Conservation (phyloP, 2,888 invertebrate genomes). For the Drosophila conformis region DNA sequence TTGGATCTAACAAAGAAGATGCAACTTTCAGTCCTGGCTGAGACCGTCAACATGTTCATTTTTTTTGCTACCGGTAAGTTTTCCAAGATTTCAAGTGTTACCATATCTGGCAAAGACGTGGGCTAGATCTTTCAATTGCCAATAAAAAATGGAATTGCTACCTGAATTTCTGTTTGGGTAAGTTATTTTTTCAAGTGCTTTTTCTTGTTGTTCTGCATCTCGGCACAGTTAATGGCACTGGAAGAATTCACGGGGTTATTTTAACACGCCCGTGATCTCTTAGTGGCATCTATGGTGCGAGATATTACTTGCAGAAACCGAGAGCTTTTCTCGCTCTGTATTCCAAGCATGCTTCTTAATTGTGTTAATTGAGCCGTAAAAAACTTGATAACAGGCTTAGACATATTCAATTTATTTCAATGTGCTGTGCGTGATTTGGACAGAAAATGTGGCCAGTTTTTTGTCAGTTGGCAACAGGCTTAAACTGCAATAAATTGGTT, state of each 20-base stretch:
- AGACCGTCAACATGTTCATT: conserved; percentile 9
- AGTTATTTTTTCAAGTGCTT: conserved; percentile 25
- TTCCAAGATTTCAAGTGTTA: conserved; percentile 23
- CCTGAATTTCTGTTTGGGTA: conserved; percentile 9
- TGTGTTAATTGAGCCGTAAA: conserved; percentile 60
- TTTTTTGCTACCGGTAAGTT: conserved; percentile 20
- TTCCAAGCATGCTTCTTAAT: conserved; percentile 37
- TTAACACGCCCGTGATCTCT: conserved; percentile 85
- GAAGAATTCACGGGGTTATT: conserved; percentile 88
- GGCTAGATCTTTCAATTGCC: conserved; percentile 22
- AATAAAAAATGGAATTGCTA: conserved; percentile 4
- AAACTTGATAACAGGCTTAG: conserved; percentile 17
- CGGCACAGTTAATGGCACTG: conserved; percentile 88
- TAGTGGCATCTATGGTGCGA: conserved; percentile 86
- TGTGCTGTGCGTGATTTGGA: conserved; percentile 43
- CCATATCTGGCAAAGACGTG: conserved; percentile 33
- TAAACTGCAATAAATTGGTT: conserved; percentile 67
- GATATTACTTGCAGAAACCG: conserved; percentile 58
- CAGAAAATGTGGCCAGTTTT: conserved; percentile 33
- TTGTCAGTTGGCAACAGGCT: conserved; percentile 51
- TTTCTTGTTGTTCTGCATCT: conserved; percentile 45
- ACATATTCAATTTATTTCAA: neutral
- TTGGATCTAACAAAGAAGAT: conserved; percentile 22
- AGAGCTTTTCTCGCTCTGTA: neutral
- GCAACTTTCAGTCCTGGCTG: conserved; percentile 14